These are phyloP conservation scores for Ptycholaimellus sp. DNA, from an alignment of 2,888 invertebrate genomes.

Conservation along the genomic window DNA sequence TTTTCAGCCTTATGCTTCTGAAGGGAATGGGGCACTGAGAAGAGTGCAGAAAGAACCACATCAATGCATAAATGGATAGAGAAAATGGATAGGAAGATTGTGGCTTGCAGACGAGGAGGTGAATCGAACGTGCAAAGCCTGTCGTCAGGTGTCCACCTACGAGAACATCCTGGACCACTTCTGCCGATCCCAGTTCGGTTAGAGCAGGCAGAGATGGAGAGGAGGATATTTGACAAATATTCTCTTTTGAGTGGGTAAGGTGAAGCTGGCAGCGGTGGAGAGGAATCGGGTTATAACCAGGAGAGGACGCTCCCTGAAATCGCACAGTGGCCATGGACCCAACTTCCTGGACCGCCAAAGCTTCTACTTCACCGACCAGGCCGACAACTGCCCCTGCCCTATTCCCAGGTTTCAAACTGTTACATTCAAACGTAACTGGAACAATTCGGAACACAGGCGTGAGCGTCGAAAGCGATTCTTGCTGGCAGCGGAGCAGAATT, in stretches of 20 bases:
- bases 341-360: neutral
- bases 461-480: slow-evolving; percentile 6
- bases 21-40: no score
- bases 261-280: neutral
- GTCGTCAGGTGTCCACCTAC: slow-evolving; percentile 37
- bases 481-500: slow-evolving; percentile 14
- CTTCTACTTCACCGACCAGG: neutral
- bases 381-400: slow-evolving; percentile 4
- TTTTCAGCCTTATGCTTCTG: no score
- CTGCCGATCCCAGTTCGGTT: slow-evolving; percentile 36
- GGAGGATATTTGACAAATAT: neutral
- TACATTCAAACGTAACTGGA: no score
- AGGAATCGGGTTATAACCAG: neutral
- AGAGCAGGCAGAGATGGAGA: slow-evolving; percentile 11
- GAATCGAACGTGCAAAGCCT: slow-evolving; percentile 30
- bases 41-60: no score
- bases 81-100: neutral
- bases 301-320: slow-evolving; percentile 1
- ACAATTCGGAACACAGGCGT: no score
- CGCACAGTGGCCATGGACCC: neutral
- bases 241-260: slow-evolving; percentile 4
- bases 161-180: slow-evolving; percentile 40
- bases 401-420: slow-evolving; percentile 2
- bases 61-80: neutral
- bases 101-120: no score